Evolutionary conservation across 1,140 invertebrate genomes (phyloP).

Genomic region (Danaus plexippus): DNA sequence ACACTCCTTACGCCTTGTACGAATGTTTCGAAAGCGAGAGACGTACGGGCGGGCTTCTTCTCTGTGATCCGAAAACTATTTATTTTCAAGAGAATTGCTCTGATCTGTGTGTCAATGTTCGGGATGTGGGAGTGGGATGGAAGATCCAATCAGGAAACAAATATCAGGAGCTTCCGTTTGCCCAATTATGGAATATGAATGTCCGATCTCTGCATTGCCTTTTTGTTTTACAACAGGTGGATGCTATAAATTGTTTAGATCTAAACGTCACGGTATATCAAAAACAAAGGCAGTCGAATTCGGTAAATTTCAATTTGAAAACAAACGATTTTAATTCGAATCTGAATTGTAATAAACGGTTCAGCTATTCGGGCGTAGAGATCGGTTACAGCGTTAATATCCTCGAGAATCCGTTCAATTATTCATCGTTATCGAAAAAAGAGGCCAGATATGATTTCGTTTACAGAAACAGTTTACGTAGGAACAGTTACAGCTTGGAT

Average conservation of each 20-base stretch:
- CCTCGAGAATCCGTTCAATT: slow-evolving; percentile 65
- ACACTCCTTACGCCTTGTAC: slow-evolving; percentile 90
- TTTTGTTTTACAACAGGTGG: slow-evolving; percentile 83
- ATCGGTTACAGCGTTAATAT: slow-evolving; percentile 55
- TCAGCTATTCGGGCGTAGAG: slow-evolving; percentile 58
- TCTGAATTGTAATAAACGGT: slow-evolving; percentile 62
- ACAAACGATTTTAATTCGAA: slow-evolving; percentile 67
- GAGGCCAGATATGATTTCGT: slow-evolving; percentile 57
- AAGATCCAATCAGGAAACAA: slow-evolving; percentile 85
- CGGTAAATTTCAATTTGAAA: slow-evolving; percentile 65
- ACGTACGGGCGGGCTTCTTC: slow-evolving; percentile 84
- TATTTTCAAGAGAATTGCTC: slow-evolving; percentile 90
- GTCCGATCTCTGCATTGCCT: slow-evolving; percentile 84
- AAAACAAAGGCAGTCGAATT: slow-evolving; percentile 65
- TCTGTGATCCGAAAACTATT: slow-evolving; percentile 91
- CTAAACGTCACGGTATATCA: slow-evolving; percentile 62
- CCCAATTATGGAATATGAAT: slow-evolving; percentile 89
- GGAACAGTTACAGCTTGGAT: slow-evolving; percentile 53
- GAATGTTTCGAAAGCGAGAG: slow-evolving; percentile 84
- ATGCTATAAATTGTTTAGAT: slow-evolving; percentile 67
- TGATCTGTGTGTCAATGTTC: slow-evolving; percentile 81
- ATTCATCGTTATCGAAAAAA: slow-evolving; percentile 63
- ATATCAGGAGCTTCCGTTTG: slow-evolving; percentile 92
- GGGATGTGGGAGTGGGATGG: slow-evolving; percentile 79
- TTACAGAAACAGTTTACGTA: slow-evolving; percentile 46